Percentiles rank a stretch among this genome's conserved stretches.
phyloP scores from a whole-genome alignment of 2,888 invertebrate species.

The Autographa pulchrina region DNA sequence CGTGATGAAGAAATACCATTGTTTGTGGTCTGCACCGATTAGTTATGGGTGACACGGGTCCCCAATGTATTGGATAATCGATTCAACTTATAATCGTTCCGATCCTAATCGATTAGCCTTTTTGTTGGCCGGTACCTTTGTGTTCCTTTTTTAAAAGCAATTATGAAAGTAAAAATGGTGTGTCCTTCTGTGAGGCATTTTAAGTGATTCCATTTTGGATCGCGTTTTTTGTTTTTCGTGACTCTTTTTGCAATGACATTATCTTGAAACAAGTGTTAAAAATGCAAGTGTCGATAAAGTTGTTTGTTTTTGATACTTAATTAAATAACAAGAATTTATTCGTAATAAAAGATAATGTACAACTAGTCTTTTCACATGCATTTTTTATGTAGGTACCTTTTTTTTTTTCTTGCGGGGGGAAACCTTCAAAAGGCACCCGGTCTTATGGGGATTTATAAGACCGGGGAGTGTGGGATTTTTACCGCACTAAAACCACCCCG shows the following conservation, averaged over 20 bases:
- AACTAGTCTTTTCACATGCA: too few species aligned
- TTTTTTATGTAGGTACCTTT: too few species aligned
- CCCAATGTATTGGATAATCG: constrained; percentile 81
- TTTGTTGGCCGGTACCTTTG: constrained; percentile 84
- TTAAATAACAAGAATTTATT: too few species aligned
- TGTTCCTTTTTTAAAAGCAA: constrained; percentile 66
- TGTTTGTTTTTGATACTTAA: too few species aligned
- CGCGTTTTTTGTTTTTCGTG: constrained; percentile 21
- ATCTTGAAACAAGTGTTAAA: neutral
- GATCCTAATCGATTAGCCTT: constrained; percentile 84
- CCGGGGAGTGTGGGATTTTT: too few species aligned
- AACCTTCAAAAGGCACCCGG: too few species aligned
- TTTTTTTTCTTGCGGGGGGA: too few species aligned
- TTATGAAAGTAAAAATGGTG: constrained; percentile 60
- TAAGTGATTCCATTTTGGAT: constrained; percentile 55
- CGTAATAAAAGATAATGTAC: too few species aligned
- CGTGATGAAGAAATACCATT: constrained; percentile 87
- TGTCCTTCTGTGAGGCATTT: constrained; percentile 56
- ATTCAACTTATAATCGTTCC: constrained; percentile 83
- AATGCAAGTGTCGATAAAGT: neutral
- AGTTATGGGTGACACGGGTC: constrained; percentile 83
- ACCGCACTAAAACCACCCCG: too few species aligned
- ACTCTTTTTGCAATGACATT: constrained; percentile 5
- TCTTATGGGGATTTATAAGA: too few species aligned
- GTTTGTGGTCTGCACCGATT: constrained; percentile 79